Evolutionary conservation across 2,888 invertebrate species (phyloP).

Genomic region (Platypus cylindrus): DNA sequence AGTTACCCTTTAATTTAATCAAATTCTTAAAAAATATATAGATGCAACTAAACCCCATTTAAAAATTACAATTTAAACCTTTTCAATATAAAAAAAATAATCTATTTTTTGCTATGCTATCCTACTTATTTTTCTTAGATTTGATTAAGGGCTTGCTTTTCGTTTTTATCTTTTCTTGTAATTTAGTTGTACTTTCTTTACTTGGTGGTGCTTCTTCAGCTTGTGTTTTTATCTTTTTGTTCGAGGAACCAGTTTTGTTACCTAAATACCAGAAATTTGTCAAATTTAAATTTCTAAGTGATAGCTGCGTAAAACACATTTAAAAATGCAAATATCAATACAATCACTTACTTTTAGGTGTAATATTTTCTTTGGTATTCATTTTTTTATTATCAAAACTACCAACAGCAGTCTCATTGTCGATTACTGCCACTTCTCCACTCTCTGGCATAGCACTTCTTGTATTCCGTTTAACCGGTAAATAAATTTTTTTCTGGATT

Average conservation of each 20-base stretch:
- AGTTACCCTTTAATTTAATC: no score
- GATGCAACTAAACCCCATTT: no score
- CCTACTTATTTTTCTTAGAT: no score
- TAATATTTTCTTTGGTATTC: constrained; percentile 12
- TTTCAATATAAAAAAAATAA: no score
- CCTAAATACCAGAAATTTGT: background rate
- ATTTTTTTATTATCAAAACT: constrained; percentile 1
- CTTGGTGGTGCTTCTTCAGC: constrained; percentile 1
- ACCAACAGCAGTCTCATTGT: no score
- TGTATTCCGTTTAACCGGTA: constrained; percentile 3
- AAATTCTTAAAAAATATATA: no score
- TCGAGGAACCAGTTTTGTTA: constrained; percentile 5
- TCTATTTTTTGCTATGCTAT: no score
- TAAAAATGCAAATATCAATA: background rate
- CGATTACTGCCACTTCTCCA: no score
- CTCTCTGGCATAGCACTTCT: constrained; percentile 4
- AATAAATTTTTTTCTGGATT: constrained; percentile 1
- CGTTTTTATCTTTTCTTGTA: constrained; percentile 19
- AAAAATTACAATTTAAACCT: no score
- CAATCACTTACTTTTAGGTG: constrained; percentile 7
- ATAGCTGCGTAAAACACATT: background rate
- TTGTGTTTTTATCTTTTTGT: no score
- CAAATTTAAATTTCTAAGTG: no score
- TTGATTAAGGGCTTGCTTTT: constrained; percentile 14
- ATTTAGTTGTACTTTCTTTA: no score